Percentiles rank a stretch among this genome's conserved stretches.
Evolutionary conservation across 2,113 vertebrate species (phyloP).

Genomic region (Trogon surrucura): DNA sequence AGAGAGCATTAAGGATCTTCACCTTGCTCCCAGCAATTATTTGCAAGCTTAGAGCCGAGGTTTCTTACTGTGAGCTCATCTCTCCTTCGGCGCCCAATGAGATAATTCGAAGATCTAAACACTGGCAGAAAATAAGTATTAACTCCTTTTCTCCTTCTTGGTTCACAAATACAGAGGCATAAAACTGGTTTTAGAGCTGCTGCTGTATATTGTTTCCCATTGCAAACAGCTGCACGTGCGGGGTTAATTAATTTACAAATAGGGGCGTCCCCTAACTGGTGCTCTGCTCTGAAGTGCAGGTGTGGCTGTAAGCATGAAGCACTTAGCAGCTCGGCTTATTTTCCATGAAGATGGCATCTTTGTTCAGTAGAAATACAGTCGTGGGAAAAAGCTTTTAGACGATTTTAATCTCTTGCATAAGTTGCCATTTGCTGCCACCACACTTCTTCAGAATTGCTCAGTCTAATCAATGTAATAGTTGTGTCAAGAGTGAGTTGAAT

Average conservation of each 20-base stretch:
- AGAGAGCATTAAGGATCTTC: background rate
- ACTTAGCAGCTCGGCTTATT: background rate
- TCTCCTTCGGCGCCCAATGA: background rate
- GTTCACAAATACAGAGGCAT: background rate
- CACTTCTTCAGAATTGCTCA: background rate
- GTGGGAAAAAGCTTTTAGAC: background rate
- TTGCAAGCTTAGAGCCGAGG: background rate
- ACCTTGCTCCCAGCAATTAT: background rate
- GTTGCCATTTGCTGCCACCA: background rate
- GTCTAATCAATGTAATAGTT: background rate
- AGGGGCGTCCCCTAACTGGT: background rate
- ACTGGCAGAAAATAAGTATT: background rate
- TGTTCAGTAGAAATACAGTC: background rate
- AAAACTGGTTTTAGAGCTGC: background rate
- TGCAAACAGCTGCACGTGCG: background rate
- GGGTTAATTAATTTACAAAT: background rate
- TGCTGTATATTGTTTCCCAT: background rate
- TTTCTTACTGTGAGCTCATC: constrained; percentile 5
- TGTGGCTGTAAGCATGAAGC: background rate
- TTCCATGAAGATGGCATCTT: background rate
- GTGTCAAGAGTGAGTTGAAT: background rate
- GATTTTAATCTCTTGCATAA: background rate
- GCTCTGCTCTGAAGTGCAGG: background rate
- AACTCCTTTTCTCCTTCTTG: background rate
- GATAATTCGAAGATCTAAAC: constrained; percentile 14